phyloP scores from a whole-genome alignment of 1,140 invertebrate genomes.

The Drosophila nasuta region DNA sequence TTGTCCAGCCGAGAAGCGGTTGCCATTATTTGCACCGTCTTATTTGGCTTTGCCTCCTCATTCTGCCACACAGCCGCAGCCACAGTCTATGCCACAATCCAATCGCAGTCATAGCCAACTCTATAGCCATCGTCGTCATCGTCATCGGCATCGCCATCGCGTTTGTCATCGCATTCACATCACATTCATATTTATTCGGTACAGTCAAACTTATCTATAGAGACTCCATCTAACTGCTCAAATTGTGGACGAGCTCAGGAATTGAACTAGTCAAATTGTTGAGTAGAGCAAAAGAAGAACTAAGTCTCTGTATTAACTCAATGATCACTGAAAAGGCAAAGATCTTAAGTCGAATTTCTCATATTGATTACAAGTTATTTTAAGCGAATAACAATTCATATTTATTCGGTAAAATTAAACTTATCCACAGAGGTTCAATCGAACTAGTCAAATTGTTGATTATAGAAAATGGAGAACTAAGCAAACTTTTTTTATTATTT shows the following conservation, averaged over 20 bases:
- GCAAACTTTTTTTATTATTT: no score
- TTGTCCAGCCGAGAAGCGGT: constrained; percentile 38
- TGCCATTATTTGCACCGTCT: constrained; percentile 58
- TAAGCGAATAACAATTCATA: not conserved
- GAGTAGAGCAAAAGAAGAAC: no score
- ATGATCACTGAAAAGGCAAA: no score
- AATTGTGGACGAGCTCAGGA: no score
- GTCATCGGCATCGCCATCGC: constrained; percentile 1
- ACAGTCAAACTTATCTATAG: constrained; percentile 6
- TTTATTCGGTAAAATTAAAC: constrained; percentile 10
- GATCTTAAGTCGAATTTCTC: no score
- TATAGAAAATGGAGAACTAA: no score
- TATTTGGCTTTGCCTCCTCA: constrained; percentile 51
- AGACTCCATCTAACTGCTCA: not conserved
- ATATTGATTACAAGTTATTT: no score
- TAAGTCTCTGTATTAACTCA: no score
- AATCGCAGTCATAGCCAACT: not conserved
- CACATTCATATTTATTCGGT: constrained; percentile 17
- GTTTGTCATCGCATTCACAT: constrained; percentile 34
- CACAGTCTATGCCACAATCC: not conserved
- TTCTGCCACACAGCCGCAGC: constrained; percentile 9
- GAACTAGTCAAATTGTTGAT: not conserved
- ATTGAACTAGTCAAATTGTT: no score
- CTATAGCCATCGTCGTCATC: no score
- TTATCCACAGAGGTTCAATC: not conserved